Base-by-base conservation (phyloP, 2,113 vertebrate species). In the Daubentonia madagascariensis region DNA sequence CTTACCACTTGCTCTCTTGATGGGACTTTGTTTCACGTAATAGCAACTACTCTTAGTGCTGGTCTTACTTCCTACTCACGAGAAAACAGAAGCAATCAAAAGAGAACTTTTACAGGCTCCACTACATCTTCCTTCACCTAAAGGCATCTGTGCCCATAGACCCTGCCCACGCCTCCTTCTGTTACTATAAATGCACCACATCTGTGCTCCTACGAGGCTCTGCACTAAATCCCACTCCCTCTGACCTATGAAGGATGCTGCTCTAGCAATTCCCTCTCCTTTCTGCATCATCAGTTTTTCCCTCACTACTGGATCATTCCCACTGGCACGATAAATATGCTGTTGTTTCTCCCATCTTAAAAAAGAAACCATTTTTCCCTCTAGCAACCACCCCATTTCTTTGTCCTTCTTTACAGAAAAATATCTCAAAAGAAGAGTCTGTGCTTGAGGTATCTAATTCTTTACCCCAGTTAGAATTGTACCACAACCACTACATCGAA, bases 101-200 rank as follows among this genome's bases (percentile, higher is more conserved):
- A 59, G 48, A 90, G 25, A 52, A 20, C 75, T 52, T 30, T 35
- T 28, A 9, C 18, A 32, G 80, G 11, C 9, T 30, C 54, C 23
- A 0, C 6, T 25, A 7, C n/a, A 8, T 40, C 23, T 32, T 1
- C 43, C n/a, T 32, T 37, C 22, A 3, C 25, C 9, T 14, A 3
- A 61, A 22, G 48, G 37, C 25, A 8, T 17, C 50, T 57, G 20
- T 92, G 28, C 5, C 1, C 23, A 0, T 3, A 18, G 65, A 3
- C 43, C 8, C 37, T 0, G 16, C 17, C 30, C 16, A 1, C 25
- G 23, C 52, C 8, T 40, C 10, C 10, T 16, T 18, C 4, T 0
- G 0, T 37, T 22, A 11, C 45, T 8, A 1, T 5, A 10, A 16
- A 5, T 13, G 18, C 12, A 3, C 35, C 2, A 0, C 10, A 35